These are phyloP conservation scores for Hyposoter dolosus DNA, from an alignment of 2,888 invertebrate genomes.

Conservation along the genomic window DNA sequence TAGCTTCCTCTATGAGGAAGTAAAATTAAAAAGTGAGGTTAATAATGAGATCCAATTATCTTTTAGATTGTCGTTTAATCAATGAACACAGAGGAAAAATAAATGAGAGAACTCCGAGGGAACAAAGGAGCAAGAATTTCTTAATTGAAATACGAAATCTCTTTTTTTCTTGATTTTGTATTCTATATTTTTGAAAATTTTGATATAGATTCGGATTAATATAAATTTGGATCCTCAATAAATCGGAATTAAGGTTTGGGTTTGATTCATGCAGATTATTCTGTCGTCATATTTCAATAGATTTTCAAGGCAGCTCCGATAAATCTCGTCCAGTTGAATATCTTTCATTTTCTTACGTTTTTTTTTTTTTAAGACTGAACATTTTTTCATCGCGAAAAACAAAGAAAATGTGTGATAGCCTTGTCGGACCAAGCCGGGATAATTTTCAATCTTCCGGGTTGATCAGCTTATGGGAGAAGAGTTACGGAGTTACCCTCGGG, in stretches of 20 bases:
- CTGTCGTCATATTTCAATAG: not conserved
- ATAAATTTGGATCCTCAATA: not conserved
- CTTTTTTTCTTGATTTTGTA: too few species aligned
- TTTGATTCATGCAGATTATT: not conserved
- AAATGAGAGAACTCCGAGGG: too few species aligned
- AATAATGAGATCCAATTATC: not conserved
- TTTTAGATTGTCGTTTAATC: not conserved
- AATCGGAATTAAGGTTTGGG: not conserved
- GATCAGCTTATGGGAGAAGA: constrained; percentile 40
- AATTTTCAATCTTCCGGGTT: constrained; percentile 43
- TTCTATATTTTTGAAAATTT: too few species aligned
- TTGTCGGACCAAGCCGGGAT: constrained; percentile 32
- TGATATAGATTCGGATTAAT: not conserved
- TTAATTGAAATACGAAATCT: too few species aligned
- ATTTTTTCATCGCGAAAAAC: not conserved
- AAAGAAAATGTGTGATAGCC: constrained; percentile 33
- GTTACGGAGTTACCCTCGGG: constrained; percentile 26
- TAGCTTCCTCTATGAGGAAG: too few species aligned
- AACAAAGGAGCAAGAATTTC: not conserved
- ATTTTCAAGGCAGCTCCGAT: not conserved
- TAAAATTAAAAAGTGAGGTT: not conserved
- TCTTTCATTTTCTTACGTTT: too few species aligned
- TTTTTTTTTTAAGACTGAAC: not conserved
- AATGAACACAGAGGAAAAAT: too few species aligned
- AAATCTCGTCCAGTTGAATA: not conserved